A percentile compares a stretch with the other conserved stretches of the same genome.
These are phyloP conservation scores for Pseudomyrmex cubaensis DNA, from an alignment of 1,140 invertebrate genomes.

Conservation along the genomic window DNA sequence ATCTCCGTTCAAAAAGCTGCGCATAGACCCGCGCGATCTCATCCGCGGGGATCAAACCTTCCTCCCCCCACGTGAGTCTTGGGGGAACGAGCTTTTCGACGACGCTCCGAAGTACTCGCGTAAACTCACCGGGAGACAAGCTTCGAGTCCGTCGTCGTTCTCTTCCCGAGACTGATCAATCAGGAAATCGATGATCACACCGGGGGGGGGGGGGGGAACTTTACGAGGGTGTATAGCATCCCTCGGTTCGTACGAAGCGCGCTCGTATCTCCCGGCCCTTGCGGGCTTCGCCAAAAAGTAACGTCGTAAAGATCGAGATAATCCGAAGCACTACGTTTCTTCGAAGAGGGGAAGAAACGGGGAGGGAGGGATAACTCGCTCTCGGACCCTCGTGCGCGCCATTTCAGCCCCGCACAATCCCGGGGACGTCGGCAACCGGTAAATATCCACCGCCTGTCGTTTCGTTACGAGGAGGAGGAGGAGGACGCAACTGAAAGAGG, in stretches of 20 bases:
- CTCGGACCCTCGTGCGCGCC: conserved; percentile 19
- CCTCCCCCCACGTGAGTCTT: neutral
- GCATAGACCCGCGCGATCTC: too few relatives aligned
- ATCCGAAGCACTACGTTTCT: conserved; percentile 66
- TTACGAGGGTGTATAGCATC: neutral
- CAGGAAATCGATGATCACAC: conserved; percentile 15
- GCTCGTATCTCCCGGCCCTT: conserved; percentile 40
- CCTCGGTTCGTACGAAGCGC: neutral
- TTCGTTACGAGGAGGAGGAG: neutral
- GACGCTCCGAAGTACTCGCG: conserved; percentile 5
- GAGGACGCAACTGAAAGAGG: neutral
- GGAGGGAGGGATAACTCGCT: conserved; percentile 48
- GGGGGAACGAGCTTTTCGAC: neutral
- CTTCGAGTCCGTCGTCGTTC: neutral
- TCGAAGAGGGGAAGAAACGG: neutral
- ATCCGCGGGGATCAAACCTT: neutral
- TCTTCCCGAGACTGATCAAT: conserved; percentile 26
- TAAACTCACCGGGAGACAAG: neutral
- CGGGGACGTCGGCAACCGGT: conserved; percentile 61
- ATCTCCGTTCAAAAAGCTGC: too few relatives aligned
- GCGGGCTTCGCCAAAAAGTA: conserved; percentile 68
- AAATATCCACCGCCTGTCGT: conserved; percentile 67
- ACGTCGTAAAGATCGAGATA: conserved; percentile 75
- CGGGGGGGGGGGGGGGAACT: too few relatives aligned
- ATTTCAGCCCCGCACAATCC: conserved; percentile 61